Evolutionary conservation across 2,113 vertebrate species (phyloP).

Genomic region (Asarcornis scutulata): DNA sequence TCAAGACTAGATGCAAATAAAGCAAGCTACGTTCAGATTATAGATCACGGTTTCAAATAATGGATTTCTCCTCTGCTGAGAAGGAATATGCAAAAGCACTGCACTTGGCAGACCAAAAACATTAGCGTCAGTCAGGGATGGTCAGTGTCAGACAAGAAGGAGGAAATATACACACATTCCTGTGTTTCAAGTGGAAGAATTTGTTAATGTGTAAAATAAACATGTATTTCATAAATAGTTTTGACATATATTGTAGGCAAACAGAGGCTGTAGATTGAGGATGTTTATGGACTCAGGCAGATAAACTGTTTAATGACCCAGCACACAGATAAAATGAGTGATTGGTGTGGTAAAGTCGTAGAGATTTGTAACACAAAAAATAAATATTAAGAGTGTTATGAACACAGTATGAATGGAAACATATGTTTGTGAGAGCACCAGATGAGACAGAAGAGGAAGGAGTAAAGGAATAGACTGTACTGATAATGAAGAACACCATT

Average conservation of each 20-base stretch:
- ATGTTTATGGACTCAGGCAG: not conserved
- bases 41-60: not conserved
- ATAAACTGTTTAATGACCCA: not conserved
- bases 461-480: not conserved
- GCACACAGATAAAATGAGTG: not conserved
- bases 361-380: not conserved
- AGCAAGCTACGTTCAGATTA: not conserved
- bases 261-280: not conserved
- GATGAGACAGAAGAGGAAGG: not conserved
- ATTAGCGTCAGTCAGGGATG: not conserved
- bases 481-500: not conserved
- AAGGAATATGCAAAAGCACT: not conserved
- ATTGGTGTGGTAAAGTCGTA: not conserved
- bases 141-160: not conserved
- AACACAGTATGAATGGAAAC: not conserved
- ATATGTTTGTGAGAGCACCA: not conserved
- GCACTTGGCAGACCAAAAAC: not conserved
- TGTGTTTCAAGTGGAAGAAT: not conserved
- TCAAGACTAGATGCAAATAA: not conserved
- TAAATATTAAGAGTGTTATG: not conserved
- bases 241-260: not conserved
- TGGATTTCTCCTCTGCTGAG: not conserved
- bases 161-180: not conserved
- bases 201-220: slow-evolving; percentile 20
- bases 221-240: slow-evolving; percentile 14